Base-by-base conservation (phyloP, 1,140 invertebrate species). In the Lordiphosa mommai region DNA sequence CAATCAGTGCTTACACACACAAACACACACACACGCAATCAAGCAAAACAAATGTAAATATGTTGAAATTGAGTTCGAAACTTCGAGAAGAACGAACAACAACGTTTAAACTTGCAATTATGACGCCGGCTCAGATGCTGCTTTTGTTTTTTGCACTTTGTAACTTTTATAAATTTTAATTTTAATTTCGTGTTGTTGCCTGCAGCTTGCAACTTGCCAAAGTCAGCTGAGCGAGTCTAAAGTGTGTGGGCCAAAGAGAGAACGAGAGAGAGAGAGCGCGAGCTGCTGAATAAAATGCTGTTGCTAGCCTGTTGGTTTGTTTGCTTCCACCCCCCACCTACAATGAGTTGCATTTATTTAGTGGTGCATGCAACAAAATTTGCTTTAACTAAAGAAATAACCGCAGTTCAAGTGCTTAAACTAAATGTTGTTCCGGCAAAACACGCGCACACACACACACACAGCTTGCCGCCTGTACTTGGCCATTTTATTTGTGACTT, bases 231-330 rank as follows among this genome's bases (percentile, higher is more conserved):
- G 76, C 66, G 46, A 8, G 40, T 23, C 20, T n/a, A 30, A 46
- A 64, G 55, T 16, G 34, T 32, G 48, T n/a, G 37, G 9, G n/a
- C n/a, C n/a, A 46, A 9, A 44, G 37, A 34, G 47, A 23, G 36
- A 27, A 36, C 1, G 51, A n/a, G 36, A 41, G 66, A 29, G 50
- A 72, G 57, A 63, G 57, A 52, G 47, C 33, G 52, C 66, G 43
- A 48, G 61, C 67, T 53, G 76, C 76, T 80, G 76, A 80, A 80
- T 80, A 55, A 10, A 37, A 30, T 47, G 59, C 67, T 82, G 74
- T 79, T 79, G 74, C 74, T 61, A 80, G 74, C 76, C 76, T 82
- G 55, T 72, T 77, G 73, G 65, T 67, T 70, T 69, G 16, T 13
- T 20, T n/a, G 48, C 40, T 33, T 72, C 37, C 69, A 63, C 48